Conservation (phyloP, 2,888 invertebrate species). For the Cataglyphis cursor region DNA sequence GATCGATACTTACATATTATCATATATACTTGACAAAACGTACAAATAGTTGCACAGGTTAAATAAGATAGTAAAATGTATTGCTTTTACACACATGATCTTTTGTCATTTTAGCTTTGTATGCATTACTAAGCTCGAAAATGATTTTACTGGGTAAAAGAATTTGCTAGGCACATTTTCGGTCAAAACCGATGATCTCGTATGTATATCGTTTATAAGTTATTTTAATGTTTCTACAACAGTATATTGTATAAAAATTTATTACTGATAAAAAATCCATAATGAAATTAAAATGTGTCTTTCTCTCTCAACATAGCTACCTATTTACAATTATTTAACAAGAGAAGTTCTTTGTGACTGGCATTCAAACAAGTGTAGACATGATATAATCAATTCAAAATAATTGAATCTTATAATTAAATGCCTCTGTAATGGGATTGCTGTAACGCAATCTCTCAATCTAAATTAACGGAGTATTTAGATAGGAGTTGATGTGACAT, state of each 20-base stretch:
- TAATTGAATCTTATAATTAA: neutral
- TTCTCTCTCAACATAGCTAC: neutral
- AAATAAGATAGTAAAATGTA: constrained; percentile 16
- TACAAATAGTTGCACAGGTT: constrained; percentile 37
- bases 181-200: neutral
- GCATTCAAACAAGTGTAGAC: neutral
- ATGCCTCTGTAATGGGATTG: neutral
- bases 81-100: neutral
- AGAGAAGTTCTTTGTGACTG: neutral
- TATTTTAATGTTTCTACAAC: constrained; percentile 32
- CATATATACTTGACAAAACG: constrained; percentile 45
- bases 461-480: neutral
- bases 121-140: neutral
- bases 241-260: constrained; percentile 51
- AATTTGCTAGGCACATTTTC: neutral
- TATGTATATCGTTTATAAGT: constrained; percentile 16
- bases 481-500: neutral
- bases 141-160: neutral
- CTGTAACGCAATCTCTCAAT: neutral
- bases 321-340: neutral
- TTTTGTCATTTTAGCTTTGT: constrained; percentile 8
- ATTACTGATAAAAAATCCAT: constrained; percentile 14
- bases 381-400: neutral
- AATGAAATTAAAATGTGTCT: constrained; percentile 2
- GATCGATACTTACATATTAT: constrained; percentile 30